Conservation (phyloP, 2,888 invertebrate genomes). For the Ramazzottius varieornatus region DNA sequence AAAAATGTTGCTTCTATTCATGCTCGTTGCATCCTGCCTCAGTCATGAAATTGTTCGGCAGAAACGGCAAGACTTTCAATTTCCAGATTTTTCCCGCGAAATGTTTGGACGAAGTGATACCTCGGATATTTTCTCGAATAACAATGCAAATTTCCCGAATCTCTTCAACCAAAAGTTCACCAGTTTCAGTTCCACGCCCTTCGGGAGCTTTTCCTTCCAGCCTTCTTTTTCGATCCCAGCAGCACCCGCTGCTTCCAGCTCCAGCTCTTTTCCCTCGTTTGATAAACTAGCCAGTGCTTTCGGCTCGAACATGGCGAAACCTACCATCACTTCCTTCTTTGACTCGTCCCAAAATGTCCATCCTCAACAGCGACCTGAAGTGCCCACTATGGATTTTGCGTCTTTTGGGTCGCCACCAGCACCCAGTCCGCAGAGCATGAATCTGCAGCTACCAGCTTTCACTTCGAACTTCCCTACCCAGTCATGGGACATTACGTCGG, state of each 20-base stretch:
- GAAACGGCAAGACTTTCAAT: too few relatives aligned
- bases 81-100: too few relatives aligned
- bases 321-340: background rate
- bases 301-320: background rate
- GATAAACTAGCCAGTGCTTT: background rate
- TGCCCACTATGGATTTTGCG: background rate
- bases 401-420: background rate
- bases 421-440: background rate
- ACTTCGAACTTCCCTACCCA: background rate
- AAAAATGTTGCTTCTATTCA: too few relatives aligned
- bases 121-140: background rate
- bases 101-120: background rate
- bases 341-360: background rate
- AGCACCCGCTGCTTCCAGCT: background rate
- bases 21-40: too few relatives aligned
- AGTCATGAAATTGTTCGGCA: too few relatives aligned
- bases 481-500: background rate
- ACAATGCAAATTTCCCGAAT: too few relatives aligned
- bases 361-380: background rate
- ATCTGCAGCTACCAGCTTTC: background rate
- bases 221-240: background rate
- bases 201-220: background rate
- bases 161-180: background rate
- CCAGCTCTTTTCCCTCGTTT: background rate
- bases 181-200: background rate